These are phyloP conservation scores for Pediacus dermestoides DNA, from an alignment of 2,888 invertebrate species.

Conservation along the genomic window DNA sequence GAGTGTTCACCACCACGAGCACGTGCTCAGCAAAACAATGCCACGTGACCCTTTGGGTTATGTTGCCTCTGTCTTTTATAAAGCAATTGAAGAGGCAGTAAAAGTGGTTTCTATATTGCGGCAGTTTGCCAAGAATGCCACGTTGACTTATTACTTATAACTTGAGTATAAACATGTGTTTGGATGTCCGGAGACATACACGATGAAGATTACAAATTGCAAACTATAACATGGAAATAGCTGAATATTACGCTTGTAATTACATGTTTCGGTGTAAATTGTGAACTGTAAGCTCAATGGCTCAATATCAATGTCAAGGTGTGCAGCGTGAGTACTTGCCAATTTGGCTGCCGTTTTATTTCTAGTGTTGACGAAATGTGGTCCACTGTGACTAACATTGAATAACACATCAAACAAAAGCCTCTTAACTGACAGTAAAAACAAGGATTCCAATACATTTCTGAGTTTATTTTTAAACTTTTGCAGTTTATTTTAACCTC, in stretches of 20 bases:
- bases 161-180: slow-evolving; percentile 25
- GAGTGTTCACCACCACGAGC: too few relatives aligned
- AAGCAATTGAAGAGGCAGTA: slow-evolving; percentile 5
- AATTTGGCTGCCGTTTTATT: too few relatives aligned
- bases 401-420: too few relatives aligned
- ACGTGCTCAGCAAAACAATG: too few relatives aligned
- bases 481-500: too few relatives aligned
- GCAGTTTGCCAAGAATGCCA: slow-evolving; percentile 21
- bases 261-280: slow-evolving; percentile 1
- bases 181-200: slow-evolving; percentile 6
- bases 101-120: slow-evolving; percentile 7
- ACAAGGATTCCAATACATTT: too few relatives aligned
- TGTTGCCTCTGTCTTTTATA: slow-evolving; percentile 2
- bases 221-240: not conserved
- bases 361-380: too few relatives aligned
- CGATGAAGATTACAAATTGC: slow-evolving; percentile 8
- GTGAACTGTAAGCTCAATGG: too few relatives aligned
- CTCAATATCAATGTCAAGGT: slow-evolving; percentile 1
- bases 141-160: slow-evolving; percentile 21
- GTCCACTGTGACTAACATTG: too few relatives aligned
- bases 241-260: not conserved
- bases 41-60: too few relatives aligned
- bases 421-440: too few relatives aligned
- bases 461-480: too few relatives aligned
- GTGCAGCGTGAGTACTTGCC: slow-evolving; percentile 1